These are phyloP conservation scores for Caenorhabditis sp. DNA, from an alignment of 2,888 invertebrate genomes.

Conservation along the genomic window DNA sequence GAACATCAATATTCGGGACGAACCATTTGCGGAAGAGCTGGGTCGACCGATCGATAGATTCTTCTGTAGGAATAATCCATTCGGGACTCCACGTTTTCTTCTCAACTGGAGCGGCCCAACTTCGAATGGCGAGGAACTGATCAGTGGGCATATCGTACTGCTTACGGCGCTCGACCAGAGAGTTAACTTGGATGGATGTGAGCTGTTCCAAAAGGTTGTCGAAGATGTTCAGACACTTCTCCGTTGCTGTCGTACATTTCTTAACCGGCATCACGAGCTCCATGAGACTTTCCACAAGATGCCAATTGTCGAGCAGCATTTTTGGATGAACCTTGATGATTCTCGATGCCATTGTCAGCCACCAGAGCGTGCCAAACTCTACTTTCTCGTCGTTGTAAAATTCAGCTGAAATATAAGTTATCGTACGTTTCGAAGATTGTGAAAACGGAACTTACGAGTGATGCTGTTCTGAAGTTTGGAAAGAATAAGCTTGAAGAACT, in stretches of 20 bases:
- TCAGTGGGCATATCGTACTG: constrained; percentile 87
- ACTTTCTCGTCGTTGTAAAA: constrained; percentile 73
- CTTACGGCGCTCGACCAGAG: constrained; percentile 21
- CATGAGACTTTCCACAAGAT: constrained; percentile 87
- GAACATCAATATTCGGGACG: constrained; percentile 86
- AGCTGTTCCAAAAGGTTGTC: constrained; percentile 86
- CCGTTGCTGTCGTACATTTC: constrained; percentile 85
- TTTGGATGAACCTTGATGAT: constrained; percentile 86
- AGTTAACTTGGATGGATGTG: constrained; percentile 85
- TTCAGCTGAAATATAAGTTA: constrained; percentile 51
- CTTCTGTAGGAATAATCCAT: constrained; percentile 89
- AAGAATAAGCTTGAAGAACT: constrained; percentile 75
- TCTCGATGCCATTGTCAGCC: constrained; percentile 82
- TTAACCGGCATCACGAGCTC: constrained; percentile 88
- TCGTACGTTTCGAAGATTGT: background rate
- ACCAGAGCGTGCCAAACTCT: constrained; percentile 79
- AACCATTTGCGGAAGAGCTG: constrained; percentile 86
- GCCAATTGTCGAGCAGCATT: constrained; percentile 84
- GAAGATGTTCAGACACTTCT: constrained; percentile 86
- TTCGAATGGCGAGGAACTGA: constrained; percentile 88
- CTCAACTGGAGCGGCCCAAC: constrained; percentile 90
- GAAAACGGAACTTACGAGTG: constrained; percentile 61
- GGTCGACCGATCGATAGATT: constrained; percentile 88
- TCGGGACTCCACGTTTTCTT: constrained; percentile 87
- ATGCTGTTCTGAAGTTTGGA: constrained; percentile 70